Conservation (phyloP, 1,140 invertebrate species). For the Bombus soroeensis region DNA sequence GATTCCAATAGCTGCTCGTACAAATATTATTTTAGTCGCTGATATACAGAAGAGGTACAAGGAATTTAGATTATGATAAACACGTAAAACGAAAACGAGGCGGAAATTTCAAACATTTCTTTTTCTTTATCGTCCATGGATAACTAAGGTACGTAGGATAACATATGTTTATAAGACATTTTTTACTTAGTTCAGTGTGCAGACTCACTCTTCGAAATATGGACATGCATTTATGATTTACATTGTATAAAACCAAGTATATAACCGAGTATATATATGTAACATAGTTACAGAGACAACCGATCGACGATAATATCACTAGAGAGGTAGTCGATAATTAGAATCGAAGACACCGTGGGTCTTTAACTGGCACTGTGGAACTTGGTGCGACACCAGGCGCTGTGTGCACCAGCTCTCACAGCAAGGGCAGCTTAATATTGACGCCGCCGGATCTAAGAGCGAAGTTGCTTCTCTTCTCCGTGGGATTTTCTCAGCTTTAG, state of each 20-base stretch:
- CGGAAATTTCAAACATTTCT: too few relatives aligned
- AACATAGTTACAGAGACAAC: background rate
- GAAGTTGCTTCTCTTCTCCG: constrained; percentile 65
- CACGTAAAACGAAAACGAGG: too few relatives aligned
- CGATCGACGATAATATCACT: background rate
- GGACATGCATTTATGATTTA: background rate
- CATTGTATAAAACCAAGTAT: background rate
- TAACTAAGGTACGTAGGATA: too few relatives aligned
- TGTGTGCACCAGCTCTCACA: constrained; percentile 31
- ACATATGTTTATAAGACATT: too few relatives aligned
- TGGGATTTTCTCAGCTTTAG: constrained; percentile 65
- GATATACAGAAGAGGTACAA: too few relatives aligned
- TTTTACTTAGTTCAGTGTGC: too few relatives aligned
- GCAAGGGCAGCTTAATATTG: constrained; percentile 55
- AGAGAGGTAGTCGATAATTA: constrained; percentile 37
- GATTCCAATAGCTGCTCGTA: background rate
- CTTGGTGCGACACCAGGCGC: constrained; percentile 39
- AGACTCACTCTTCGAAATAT: background rate
- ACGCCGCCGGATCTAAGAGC: constrained; percentile 50
- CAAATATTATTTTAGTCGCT: background rate
- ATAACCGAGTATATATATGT: background rate
- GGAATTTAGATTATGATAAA: too few relatives aligned
- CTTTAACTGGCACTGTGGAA: constrained; percentile 28
- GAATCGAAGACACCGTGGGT: constrained; percentile 22
- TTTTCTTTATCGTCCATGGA: too few relatives aligned